Evolutionary conservation across 1,140 invertebrate genomes (phyloP).

Genomic region (Lysiphlebus fabarum): DNA sequence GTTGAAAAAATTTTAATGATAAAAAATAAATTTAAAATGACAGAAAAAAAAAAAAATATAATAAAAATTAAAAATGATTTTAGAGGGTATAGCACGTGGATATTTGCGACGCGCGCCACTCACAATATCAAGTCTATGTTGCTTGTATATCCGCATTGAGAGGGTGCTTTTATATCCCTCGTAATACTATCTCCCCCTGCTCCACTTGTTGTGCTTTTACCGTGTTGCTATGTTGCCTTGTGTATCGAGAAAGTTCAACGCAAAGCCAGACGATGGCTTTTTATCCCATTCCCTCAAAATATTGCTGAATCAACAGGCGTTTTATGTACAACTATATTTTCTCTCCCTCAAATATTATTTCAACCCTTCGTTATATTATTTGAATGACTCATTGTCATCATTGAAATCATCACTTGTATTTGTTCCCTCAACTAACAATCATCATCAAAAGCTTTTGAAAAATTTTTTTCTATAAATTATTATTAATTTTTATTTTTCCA

Average conservation of each 20-base stretch:
- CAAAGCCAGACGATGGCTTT: slow-evolving; percentile 33
- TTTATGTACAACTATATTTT: slow-evolving; percentile 13
- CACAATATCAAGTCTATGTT: slow-evolving; percentile 17
- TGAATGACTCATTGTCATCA: neutral
- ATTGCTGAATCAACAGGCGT: slow-evolving; percentile 33
- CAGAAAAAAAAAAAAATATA: no score
- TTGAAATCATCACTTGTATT: neutral
- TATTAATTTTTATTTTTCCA: no score
- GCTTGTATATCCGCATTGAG: slow-evolving; percentile 41
- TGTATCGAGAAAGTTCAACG: slow-evolving; percentile 36
- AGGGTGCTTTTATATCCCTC: slow-evolving; percentile 34
- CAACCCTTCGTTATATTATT: neutral
- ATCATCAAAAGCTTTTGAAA: no score
- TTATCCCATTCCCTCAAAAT: slow-evolving; percentile 21
- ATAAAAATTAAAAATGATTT: slow-evolving; percentile 16
- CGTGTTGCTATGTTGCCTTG: slow-evolving; percentile 38
- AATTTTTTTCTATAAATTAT: no score
- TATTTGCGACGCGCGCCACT: slow-evolving; percentile 40
- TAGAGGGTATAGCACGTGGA: slow-evolving; percentile 39
- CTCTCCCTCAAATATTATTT: neutral
- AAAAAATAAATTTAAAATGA: no score
- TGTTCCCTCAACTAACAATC: no score
- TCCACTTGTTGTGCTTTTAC: slow-evolving; percentile 52
- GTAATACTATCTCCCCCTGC: slow-evolving; percentile 37
- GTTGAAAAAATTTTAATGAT: no score